Evolutionary conservation across 2,113 vertebrate genomes (phyloP).

Genomic region (Panthera tigris): DNA sequence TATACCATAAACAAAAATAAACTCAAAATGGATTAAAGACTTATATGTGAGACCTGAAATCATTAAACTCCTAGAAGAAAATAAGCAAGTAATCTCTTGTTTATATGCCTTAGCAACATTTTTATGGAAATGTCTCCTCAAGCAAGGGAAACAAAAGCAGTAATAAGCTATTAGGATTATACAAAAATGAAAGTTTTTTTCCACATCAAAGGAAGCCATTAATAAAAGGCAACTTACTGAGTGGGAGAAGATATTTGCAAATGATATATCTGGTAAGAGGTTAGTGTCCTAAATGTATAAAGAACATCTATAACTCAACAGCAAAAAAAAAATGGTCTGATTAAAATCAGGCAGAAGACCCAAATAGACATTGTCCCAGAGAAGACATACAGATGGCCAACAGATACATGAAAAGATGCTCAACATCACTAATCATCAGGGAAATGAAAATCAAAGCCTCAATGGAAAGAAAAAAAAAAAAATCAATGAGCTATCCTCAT

Average conservation of each 20-base stretch:
- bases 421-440: background rate
- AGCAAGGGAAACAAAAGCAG: background rate
- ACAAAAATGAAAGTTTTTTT: background rate
- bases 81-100: background rate
- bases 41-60: background rate
- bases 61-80: background rate
- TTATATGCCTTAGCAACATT: background rate
- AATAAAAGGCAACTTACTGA: background rate
- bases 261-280: background rate
- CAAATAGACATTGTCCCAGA: background rate
- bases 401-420: background rate
- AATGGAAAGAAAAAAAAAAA: background rate
- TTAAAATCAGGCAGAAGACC: background rate
- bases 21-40: background rate
- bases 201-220: background rate
- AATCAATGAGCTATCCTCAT: background rate
- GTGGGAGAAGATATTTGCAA: background rate
- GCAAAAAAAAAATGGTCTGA: background rate
- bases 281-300: background rate
- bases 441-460: background rate
- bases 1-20: background rate
- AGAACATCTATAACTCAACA: background rate
- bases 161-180: background rate
- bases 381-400: background rate
- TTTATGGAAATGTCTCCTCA: background rate